Percentiles rank a stretch among this genome's conserved stretches.
Conservation (phyloP, 1,140 invertebrate species). For the Calliopsis andreniformis region DNA sequence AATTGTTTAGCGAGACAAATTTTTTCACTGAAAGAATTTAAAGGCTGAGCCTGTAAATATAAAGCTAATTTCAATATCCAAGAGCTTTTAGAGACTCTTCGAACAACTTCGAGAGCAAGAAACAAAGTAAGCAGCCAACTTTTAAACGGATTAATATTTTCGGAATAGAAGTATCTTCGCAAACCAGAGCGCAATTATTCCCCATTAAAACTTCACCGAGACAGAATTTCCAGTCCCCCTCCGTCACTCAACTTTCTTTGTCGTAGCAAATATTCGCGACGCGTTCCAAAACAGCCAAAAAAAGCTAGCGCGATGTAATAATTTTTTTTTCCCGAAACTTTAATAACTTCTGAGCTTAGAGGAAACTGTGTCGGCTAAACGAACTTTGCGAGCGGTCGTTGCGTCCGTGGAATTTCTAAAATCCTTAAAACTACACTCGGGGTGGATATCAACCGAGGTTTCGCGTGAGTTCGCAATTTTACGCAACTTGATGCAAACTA, state of each 20-base stretch:
- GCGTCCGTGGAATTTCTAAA: neutral
- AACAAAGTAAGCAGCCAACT: neutral
- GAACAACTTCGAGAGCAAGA: no score
- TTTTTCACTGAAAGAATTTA: no score
- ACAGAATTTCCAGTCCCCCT: constrained; percentile 21
- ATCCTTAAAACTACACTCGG: neutral
- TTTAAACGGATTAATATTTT: constrained; percentile 19
- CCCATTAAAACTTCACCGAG: constrained; percentile 28
- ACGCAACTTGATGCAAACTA: neutral
- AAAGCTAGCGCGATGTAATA: constrained; percentile 22
- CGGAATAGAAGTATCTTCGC: neutral
- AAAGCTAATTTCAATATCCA: neutral
- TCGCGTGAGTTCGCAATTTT: neutral
- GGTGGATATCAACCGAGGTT: neutral
- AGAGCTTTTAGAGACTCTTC: neutral
- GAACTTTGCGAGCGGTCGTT: neutral
- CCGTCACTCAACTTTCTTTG: constrained; percentile 15
- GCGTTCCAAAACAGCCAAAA: neutral
- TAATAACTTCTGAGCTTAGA: constrained; percentile 15
- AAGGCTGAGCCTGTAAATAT: neutral
- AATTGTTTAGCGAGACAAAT: neutral
- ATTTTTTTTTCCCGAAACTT: constrained; percentile 35
- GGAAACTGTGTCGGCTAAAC: neutral
- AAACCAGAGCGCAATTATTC: constrained; percentile 26
- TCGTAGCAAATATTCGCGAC: neutral